phyloP scores from a whole-genome alignment of 2,888 invertebrate genomes.

The Tipula unca region DNA sequence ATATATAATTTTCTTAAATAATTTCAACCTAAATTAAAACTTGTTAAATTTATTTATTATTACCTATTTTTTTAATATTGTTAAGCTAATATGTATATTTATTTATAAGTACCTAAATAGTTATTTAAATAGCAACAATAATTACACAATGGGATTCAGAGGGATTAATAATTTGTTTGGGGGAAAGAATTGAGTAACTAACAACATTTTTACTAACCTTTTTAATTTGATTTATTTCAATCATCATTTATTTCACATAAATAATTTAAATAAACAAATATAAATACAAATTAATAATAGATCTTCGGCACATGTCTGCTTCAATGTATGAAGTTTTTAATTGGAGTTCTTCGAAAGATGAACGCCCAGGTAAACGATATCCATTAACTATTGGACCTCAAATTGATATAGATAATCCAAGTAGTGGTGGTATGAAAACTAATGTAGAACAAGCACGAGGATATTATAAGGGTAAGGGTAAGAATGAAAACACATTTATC shows the following conservation, averaged over 20 bases:
- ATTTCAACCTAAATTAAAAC: neutral
- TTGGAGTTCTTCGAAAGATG: constrained; percentile 48
- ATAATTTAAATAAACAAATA: neutral
- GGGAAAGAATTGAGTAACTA: neutral
- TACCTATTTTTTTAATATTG: neutral
- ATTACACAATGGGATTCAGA: neutral
- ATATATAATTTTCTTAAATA: neutral
- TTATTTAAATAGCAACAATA: neutral
- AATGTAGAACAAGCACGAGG: constrained; percentile 1
- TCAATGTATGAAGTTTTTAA: constrained; percentile 67
- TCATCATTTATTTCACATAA: neutral
- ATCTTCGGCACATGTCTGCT: constrained; percentile 51
- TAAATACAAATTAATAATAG: constrained; percentile 22
- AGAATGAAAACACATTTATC: neutral
- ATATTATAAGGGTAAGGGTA: constrained; percentile 16
- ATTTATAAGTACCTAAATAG: neutral
- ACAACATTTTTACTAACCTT: neutral
- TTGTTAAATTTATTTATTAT: neutral
- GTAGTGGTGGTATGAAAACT: neutral
- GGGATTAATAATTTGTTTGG: neutral
- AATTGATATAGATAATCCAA: constrained; percentile 37
- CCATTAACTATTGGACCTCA: constrained; percentile 40
- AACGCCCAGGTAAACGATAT: constrained; percentile 41
- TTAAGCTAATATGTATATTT: neutral
- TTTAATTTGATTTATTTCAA: neutral